These are phyloP conservation scores for Polypterus bichir DNA, from an alignment of 2,113 vertebrate genomes.

Conservation along the genomic window DNA sequence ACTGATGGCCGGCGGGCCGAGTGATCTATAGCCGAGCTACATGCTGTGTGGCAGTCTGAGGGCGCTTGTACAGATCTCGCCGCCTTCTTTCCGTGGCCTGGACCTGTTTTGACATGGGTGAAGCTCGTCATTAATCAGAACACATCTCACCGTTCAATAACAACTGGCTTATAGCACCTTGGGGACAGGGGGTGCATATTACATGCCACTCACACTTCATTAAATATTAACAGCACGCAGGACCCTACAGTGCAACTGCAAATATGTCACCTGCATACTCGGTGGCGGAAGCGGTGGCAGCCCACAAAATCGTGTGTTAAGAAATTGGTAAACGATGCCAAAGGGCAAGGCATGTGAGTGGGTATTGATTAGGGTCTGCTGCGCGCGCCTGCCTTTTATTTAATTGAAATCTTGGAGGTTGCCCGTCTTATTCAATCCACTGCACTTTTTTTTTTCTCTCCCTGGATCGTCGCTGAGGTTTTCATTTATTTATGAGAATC, in stretches of 20 bases:
- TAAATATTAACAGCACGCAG: conserved; percentile 3
- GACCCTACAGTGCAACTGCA: not conserved
- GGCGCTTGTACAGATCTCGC: too few relatives aligned
- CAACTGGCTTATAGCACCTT: not conserved
- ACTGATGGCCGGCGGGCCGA: too few relatives aligned
- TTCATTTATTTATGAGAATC: too few relatives aligned
- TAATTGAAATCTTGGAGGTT: conserved; percentile 14
- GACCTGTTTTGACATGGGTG: conserved; percentile 1
- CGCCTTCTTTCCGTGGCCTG: too few relatives aligned
- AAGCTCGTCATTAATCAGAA: conserved; percentile 9
- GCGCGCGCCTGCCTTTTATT: conserved; percentile 16
- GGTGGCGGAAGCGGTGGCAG: not conserved
- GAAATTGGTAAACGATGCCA: not conserved
- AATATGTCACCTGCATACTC: not conserved
- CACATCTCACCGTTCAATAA: conserved; percentile 5
- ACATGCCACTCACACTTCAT: conserved; percentile 5
- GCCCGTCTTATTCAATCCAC: not conserved
- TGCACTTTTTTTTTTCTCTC: not conserved
- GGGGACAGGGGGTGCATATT: not conserved
- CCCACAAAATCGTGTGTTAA: not conserved
- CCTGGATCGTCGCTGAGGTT: too few relatives aligned
- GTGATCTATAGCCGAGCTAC: too few relatives aligned
- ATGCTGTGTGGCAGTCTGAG: too few relatives aligned
- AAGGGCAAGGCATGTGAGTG: not conserved
- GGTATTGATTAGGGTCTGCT: conserved; percentile 11